A percentile compares a stretch with the other conserved stretches of the same genome.
Conservation (phyloP, 2,797 vertebrate genomes). For the Phyllotis vaccarum region DNA sequence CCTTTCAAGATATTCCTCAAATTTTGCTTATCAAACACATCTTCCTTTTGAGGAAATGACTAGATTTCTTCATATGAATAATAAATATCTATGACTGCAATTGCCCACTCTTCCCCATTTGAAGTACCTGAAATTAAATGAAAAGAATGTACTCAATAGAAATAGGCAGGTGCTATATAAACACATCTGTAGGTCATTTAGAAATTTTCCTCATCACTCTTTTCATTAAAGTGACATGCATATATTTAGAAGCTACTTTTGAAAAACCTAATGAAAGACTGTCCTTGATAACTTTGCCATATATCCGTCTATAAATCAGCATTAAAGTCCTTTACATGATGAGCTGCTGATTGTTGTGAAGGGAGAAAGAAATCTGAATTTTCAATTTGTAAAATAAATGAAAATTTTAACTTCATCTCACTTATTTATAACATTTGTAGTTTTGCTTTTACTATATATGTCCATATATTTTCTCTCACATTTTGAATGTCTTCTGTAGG, state of each 20-base stretch:
- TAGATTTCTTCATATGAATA: slow-evolving; percentile 48
- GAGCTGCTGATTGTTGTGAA: neutral
- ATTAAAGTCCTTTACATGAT: slow-evolving; percentile 58
- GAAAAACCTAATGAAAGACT: slow-evolving; percentile 73
- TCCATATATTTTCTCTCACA: neutral
- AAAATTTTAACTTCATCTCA: neutral
- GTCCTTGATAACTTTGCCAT: slow-evolving; percentile 74
- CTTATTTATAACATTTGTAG: neutral
- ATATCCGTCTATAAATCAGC: slow-evolving; percentile 73
- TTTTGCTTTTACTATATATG: neutral
- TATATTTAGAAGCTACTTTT: slow-evolving; percentile 76
- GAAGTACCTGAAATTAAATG: slow-evolving; percentile 62
- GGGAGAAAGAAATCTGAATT: neutral
- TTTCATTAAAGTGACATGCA: slow-evolving; percentile 79
- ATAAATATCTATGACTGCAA: slow-evolving; percentile 40
- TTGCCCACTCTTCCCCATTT: neutral
- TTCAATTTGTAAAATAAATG: neutral
- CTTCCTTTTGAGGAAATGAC: slow-evolving; percentile 45
- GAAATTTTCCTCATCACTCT: slow-evolving; percentile 78
- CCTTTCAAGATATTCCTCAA: neutral
- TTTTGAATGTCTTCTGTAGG: neutral
- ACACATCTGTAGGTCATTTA: slow-evolving; percentile 82
- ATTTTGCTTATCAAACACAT: slow-evolving; percentile 41
- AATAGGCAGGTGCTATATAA: slow-evolving; percentile 70
- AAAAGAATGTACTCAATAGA: slow-evolving; percentile 52